Base-by-base conservation (phyloP, 2,797 vertebrate species). In the Hippopotamyrus pictus region DNA sequence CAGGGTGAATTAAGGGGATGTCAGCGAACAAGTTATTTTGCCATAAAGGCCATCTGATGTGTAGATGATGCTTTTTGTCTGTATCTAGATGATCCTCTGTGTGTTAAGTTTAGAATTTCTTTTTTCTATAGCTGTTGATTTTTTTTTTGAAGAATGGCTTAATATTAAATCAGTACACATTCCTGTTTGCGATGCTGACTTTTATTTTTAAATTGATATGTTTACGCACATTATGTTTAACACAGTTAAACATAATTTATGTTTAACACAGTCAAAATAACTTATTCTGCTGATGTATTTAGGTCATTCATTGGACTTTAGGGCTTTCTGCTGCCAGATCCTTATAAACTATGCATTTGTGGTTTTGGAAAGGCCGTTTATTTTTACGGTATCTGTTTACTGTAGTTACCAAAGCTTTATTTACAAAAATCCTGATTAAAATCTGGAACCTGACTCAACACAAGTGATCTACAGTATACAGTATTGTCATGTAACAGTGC, bases 11-110 rank as follows among this genome's bases (percentile, higher is more conserved):
- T 86, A 51, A 53, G 83, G 12, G 22, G 50, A 86, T 86, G 50
- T 86, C 83, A 86, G 83, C 2, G 11, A 86, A 59, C 86, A 87
- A 87, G 51, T 54, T 54, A 54, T 29, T 54, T 87, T 54, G 85
- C 85, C 22, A 59, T 88, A 88, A 88, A 44, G 86, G 54, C 54
- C 83, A 53, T 14, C 22, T 86, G 25, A 86, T 33, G 48, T 54
- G 22, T 44, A n/a, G 73, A n/a, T 79, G 73, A 44, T 79, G 73
- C 37, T 44, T 19, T n/a, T 6, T 79, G 73, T 85, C 83, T 51
- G n/a, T 22, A 85, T 85, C 50, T n/a, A 44, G 37, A 41, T 19
- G 37, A 7, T 79, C 41, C 37, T 76, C 69, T 17, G 5, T 41
- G n/a, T 85, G 41, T 22, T 50, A n/a, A 25, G 82, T 79, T 33